phyloP scores from a whole-genome alignment of 2,888 invertebrate species.

The Polietes domitor region DNA sequence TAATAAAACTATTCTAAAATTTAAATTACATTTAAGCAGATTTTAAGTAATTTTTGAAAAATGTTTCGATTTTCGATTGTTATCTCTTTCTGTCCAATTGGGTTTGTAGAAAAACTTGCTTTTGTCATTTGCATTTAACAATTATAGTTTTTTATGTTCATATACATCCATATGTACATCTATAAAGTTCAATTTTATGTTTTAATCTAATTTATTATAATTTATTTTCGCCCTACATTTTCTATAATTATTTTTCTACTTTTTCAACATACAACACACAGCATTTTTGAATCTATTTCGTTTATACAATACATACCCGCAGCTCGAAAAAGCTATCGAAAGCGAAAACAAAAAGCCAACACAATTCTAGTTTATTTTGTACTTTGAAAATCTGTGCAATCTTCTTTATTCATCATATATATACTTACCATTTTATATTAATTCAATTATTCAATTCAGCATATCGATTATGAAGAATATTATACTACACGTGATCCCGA shows the following conservation, averaged over 20 bases:
- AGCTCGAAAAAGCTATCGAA: constrained; percentile 17
- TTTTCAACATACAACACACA: constrained; percentile 18
- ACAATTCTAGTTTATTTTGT: constrained; percentile 27
- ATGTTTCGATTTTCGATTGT: constrained; percentile 1
- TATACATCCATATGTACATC: background rate
- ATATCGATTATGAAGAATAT: constrained; percentile 95
- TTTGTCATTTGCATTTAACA: constrained; percentile 51
- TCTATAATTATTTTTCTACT: constrained; percentile 1
- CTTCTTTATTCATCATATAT: background rate
- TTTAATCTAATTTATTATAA: constrained; percentile 15
- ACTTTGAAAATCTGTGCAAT: constrained; percentile 54
- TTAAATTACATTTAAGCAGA: too few relatives aligned
- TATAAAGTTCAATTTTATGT: too few relatives aligned
- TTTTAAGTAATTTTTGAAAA: background rate
- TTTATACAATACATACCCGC: constrained; percentile 21
- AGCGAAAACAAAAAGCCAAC: constrained; percentile 12
- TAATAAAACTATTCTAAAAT: too few relatives aligned
- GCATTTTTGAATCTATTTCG: constrained; percentile 4
- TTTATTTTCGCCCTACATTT: background rate
- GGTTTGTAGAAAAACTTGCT: constrained; percentile 56
- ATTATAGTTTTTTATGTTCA: constrained; percentile 36
- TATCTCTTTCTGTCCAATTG: constrained; percentile 12
- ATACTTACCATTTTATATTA: constrained; percentile 35
- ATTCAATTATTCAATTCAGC: constrained; percentile 82
- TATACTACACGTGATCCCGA: constrained; percentile 98